Base-by-base conservation (phyloP, 2,888 invertebrate species). In the Heliconius aoede region DNA sequence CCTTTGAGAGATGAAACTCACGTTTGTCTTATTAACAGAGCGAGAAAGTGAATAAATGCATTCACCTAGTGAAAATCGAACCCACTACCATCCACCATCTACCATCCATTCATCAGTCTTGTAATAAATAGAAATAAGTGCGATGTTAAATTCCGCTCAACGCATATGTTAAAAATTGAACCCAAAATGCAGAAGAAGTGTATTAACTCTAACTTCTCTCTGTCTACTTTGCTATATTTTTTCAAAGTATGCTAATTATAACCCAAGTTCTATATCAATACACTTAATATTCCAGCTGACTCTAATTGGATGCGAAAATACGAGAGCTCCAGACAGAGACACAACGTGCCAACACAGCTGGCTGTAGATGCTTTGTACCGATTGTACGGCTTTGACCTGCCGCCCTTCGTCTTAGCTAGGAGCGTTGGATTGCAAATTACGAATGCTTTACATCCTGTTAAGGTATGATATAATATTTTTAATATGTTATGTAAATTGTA, bases 321-420 rank as follows among this genome's bases (percentile, higher is more conserved):
- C 87, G 99, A 99, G 92, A 97, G 96, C 4, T 89, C 95, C 69
- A 95, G 99, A 24, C 98, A 99, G 87, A 93, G 97, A 30, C 97
- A 98, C 86, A 99, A 99, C 89, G 95, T 99, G 32, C 98, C 99
- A 0, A 97, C 97, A 0, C 97, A 99, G 96, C 89, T 97, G 21
- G 97, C 97, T 0, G 96, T 99, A 5, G 99, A 99, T 90, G 97
- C 97, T 9, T 92, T 99, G 67, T 97, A 99, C 85, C 95, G 97
- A 67, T 93, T 99, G 11, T 99, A 99, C 89, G 95, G 96, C 76
- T 96, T 96, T 13, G 95, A 96, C 67, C 94, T 96, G 61, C 94
- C 96, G 46, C 98, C 98, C 0, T 85, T 97, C 0, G 97, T 98
- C 0, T 88, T 98, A n/a, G 88, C 97, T 3, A 95, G 99, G 82